These are phyloP conservation scores for Clytia hemisphaerica DNA, from an alignment of 30 jellyfish, hydroid and myxozoan species.

Conservation along the genomic window DNA sequence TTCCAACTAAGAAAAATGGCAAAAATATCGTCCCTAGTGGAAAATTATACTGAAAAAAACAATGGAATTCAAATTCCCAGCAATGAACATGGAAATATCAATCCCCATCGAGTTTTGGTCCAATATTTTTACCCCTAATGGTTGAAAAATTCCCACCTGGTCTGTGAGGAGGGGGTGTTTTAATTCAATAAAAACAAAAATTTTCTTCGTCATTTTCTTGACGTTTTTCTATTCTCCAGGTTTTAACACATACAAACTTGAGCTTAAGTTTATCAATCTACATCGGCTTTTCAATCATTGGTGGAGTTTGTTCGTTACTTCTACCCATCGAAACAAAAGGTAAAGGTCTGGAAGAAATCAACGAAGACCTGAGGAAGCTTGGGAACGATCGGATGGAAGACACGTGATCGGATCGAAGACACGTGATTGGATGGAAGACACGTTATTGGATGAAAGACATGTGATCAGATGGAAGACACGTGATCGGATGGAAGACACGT, in stretches of 20 bases:
- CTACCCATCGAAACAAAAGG: constrained; percentile 93
- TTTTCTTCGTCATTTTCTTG: not conserved
- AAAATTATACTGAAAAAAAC: not conserved
- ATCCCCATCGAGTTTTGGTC: too few relatives aligned
- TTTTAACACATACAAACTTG: constrained; percentile 53
- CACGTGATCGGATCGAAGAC: too few relatives aligned
- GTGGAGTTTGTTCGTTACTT: constrained; percentile 59
- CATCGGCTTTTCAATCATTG: constrained; percentile 47
- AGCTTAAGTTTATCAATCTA: constrained; percentile 48
- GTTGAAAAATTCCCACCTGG: not conserved
- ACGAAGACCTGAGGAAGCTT: constrained; percentile 3
- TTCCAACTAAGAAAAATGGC: too few relatives aligned
- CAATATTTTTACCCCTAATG: too few relatives aligned
- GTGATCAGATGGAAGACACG: too few relatives aligned
- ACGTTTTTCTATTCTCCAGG: constrained; percentile 30
- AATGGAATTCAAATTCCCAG: too few relatives aligned
- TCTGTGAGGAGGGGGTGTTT: too few relatives aligned
- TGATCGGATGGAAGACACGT: too few relatives aligned
- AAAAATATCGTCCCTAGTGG: too few relatives aligned
- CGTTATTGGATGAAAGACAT: too few relatives aligned
- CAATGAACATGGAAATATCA: not conserved
- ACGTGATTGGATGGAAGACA: too few relatives aligned
- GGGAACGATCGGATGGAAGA: too few relatives aligned
- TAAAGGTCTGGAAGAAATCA: constrained; percentile 34
- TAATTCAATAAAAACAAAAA: not conserved